Conservation (phyloP, 2,113 vertebrate genomes). For the Tympanuchus pallidicinctus region DNA sequence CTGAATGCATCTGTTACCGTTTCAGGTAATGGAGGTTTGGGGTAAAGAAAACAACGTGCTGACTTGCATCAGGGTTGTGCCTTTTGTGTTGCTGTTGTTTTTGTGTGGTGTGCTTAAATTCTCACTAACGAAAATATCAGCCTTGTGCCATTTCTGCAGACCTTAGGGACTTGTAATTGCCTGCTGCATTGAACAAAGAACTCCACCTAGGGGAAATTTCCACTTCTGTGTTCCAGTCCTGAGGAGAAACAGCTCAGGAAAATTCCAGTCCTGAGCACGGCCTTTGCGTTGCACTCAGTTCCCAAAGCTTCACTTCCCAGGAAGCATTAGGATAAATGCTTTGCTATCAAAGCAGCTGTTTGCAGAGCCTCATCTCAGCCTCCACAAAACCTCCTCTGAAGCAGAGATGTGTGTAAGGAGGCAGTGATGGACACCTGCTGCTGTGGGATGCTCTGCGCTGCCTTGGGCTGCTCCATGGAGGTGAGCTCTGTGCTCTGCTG, state of each 20-base stretch:
- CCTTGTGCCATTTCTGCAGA: constrained; percentile 52
- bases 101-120: background rate
- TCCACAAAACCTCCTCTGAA: background rate
- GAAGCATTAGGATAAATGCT: background rate
- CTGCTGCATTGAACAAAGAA: constrained; percentile 63
- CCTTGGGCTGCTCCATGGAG: background rate
- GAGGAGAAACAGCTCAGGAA: constrained; percentile 8
- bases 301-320: background rate
- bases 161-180: constrained; percentile 59
- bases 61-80: background rate
- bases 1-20: background rate
- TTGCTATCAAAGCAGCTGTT: accelerated
- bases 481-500: background rate
- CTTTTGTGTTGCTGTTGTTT: background rate
- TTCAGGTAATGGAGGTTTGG: background rate
- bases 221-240: background rate
- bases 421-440: background rate
- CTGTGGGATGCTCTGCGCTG: background rate
- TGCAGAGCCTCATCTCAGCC: background rate
- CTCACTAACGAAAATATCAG: background rate
- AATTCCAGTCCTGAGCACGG: constrained; percentile 34
- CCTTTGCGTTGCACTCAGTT: background rate
- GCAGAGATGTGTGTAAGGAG: background rate
- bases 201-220: constrained; percentile 71
- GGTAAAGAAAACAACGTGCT: background rate